Evolutionary conservation across 2,888 invertebrate genomes (phyloP).

Genomic region (Ophion slaviceki): DNA sequence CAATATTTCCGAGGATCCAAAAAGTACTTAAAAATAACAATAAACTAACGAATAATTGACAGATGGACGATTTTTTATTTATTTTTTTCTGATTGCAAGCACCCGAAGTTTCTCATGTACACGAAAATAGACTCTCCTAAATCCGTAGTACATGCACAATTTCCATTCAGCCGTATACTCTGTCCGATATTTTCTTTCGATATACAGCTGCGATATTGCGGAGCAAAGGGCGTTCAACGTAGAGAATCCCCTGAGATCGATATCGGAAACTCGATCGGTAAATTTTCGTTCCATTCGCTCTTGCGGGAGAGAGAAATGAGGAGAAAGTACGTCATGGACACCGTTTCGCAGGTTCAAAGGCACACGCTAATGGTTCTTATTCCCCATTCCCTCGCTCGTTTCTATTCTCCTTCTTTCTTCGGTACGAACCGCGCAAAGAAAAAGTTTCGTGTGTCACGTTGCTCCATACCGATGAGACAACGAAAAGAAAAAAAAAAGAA

Average conservation of each 20-base stretch:
- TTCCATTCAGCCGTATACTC: constrained; percentile 1
- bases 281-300: constrained; percentile 54
- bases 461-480: constrained; percentile 35
- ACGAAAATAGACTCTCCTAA: background rate
- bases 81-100: too few relatives aligned
- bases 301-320: constrained; percentile 28
- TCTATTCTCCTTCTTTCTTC: constrained; percentile 20
- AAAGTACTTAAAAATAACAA: too few relatives aligned
- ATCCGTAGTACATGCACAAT: constrained; percentile 5
- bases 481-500: constrained; percentile 20
- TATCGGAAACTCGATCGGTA: constrained; percentile 61
- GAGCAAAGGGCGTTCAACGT: constrained; percentile 10
- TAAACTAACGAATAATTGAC: too few relatives aligned
- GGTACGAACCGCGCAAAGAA: constrained; percentile 48
- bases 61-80: too few relatives aligned
- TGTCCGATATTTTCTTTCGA: constrained; percentile 16
- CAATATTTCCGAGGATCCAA: too few relatives aligned
- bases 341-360: constrained; percentile 65
- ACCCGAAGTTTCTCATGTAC: too few relatives aligned
- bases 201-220: background rate
- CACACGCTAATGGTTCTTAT: constrained; percentile 62
- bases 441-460: constrained; percentile 64
- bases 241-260: constrained; percentile 25
- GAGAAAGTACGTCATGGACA: constrained; percentile 65
- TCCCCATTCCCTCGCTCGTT: background rate